These are phyloP conservation scores for Heterocephalus glaber DNA, from an alignment of 2,113 vertebrate genomes.

Conservation along the genomic window DNA sequence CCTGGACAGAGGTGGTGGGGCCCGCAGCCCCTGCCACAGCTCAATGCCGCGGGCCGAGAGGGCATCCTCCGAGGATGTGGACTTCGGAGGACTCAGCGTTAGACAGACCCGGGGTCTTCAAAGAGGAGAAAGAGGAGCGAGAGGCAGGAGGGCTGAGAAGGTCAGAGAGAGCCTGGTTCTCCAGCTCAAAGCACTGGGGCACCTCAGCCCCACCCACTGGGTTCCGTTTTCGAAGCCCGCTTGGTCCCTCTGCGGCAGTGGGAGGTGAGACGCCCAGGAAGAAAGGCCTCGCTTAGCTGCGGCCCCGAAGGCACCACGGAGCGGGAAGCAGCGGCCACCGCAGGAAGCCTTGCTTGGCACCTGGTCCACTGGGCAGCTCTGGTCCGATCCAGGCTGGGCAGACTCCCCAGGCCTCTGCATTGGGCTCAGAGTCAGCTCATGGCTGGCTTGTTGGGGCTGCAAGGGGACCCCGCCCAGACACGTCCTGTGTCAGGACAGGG, in stretches of 20 bases:
- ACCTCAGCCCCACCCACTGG: neutral
- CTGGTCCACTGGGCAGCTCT: neutral
- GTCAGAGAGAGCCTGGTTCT: neutral
- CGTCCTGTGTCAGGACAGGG: neutral
- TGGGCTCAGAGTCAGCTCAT: neutral
- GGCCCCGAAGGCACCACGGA: fast-evolving
- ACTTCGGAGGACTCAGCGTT: neutral
- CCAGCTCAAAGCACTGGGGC: neutral
- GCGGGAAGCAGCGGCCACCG: neutral
- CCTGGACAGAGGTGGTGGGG: neutral
- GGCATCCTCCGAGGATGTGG: neutral
- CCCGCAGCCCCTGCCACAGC: no score
- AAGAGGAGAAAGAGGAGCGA: neutral
- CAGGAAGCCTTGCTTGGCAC: neutral
- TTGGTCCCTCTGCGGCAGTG: neutral
- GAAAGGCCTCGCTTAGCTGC: neutral
- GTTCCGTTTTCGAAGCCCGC: neutral
- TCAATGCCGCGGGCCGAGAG: neutral
- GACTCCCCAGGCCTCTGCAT: neutral
- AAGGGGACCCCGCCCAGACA: fast-evolving
- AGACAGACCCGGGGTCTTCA: neutral
- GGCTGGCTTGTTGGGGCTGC: neutral
- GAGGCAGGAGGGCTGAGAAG: neutral
- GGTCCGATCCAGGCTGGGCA: neutral
- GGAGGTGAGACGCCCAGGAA: neutral